Base-by-base conservation (phyloP, 2,797 vertebrate species). In the Dromococcyx pavoninus region DNA sequence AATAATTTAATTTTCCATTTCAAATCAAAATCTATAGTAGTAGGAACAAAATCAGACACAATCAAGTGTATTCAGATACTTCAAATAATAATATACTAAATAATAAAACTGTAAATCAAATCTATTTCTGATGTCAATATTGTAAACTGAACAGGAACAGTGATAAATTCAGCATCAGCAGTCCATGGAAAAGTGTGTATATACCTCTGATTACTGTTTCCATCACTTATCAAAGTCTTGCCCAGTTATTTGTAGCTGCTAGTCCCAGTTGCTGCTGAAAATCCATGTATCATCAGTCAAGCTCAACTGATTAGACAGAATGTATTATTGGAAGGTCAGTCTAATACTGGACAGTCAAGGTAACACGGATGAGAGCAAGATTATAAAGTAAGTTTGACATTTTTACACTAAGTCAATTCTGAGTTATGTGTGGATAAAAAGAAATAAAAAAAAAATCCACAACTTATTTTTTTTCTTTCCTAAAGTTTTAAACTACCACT, bases 401-500 rank as follows among this genome's bases (percentile, higher is more conserved):
- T 91, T 94, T 96, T 93, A 93, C 64, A 73, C 33, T 62, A 78
- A 93, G 57, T 94, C 66, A 86, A 51, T 91, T 86, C 39, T 90
- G 67, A 94, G 39, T 85, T 91, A 84, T 75, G 33, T 50, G 41
- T 69, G 32, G 56, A 86, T 86, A 21, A 43, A 35, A 35, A 7
- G 41, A 77, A 89, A 79, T 32, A 85, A 60, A 62, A 30, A 23
- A 32, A 39, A 50, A 60, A 46, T 6, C 22, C 58, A 11, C 41
- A 43, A n/a, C 43, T 12, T 22, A 21, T 43, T 37, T 53, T 64
- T 72, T 54, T 44, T 28, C 33, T 61, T 86, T 58, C 30, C 5
- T 24, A 35, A 72, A 88, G 35, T 73, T 62, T 88, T 81, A 88
- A 89, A 94, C 43, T 50, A 76, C 35, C 58, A 70, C 22, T 62